phyloP scores from a whole-genome alignment of 2,113 vertebrate species.

The Neotoma lepida region DNA sequence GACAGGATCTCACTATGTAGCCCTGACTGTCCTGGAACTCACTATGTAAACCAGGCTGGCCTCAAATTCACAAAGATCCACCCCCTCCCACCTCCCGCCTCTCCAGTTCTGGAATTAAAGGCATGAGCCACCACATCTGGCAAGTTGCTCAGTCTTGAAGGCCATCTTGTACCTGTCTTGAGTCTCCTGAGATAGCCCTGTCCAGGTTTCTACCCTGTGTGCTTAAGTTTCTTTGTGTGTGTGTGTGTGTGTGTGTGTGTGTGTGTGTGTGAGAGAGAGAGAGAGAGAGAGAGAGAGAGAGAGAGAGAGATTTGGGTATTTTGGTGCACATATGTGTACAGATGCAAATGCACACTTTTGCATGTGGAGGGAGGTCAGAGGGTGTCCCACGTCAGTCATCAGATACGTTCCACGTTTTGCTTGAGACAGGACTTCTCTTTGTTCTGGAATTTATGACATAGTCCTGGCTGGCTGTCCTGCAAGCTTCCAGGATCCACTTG shows the following conservation, averaged over 20 bases:
- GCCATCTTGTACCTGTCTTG: background rate
- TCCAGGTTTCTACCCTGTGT: fast-evolving
- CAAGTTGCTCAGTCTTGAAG: background rate
- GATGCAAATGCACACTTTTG: background rate
- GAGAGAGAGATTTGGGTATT: background rate
- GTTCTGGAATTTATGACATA: background rate
- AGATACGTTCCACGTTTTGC: background rate
- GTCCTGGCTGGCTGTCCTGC: background rate
- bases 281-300: background rate
- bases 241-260: background rate
- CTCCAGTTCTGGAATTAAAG: background rate
- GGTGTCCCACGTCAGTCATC: background rate
- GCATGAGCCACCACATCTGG: background rate
- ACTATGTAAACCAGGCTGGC: background rate
- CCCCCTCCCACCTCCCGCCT: background rate
- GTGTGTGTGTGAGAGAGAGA: background rate
- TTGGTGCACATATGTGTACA: background rate
- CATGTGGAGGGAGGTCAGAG: background rate
- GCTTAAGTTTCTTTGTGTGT: background rate
- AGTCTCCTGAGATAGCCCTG: background rate
- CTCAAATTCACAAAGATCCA: background rate
- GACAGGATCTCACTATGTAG: background rate
- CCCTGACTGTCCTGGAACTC: background rate
- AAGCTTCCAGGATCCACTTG: background rate
- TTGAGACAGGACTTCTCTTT: background rate